Conservation (phyloP, 2,113 vertebrate species). For the Bettongia penicillata region DNA sequence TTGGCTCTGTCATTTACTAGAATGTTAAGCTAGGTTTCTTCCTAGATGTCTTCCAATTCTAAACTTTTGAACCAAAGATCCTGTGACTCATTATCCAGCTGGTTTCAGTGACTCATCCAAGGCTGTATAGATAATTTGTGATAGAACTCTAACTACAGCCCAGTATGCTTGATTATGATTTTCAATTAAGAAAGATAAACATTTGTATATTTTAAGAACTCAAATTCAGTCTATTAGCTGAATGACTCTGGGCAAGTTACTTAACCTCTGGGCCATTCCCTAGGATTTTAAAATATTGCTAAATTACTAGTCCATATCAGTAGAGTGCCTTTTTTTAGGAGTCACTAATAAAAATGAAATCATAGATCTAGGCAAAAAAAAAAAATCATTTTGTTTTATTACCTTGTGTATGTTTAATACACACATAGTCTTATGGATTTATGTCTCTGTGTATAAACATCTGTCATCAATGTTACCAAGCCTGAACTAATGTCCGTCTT, state of each 20-base stretch:
- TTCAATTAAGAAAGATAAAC: background rate
- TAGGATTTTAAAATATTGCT: background rate
- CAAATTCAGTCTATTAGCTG: background rate
- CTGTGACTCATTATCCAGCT: background rate
- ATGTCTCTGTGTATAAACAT: background rate
- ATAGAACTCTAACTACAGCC: background rate
- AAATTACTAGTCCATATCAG: background rate
- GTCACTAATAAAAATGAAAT: background rate
- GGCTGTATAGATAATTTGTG: background rate
- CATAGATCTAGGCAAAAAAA: background rate
- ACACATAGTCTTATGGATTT: background rate
- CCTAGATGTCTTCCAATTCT: background rate
- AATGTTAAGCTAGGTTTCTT: background rate
- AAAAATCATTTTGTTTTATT: background rate
- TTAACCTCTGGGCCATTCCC: background rate
- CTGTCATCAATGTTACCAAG: background rate
- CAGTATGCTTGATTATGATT: background rate
- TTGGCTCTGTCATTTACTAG: background rate
- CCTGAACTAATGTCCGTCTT: slow-evolving; percentile 34
- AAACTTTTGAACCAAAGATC: background rate
- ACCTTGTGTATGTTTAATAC: background rate
- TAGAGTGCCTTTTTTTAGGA: background rate
- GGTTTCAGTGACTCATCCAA: background rate
- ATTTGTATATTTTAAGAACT: background rate
- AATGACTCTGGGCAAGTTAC: background rate